Base-by-base conservation (phyloP, 1,140 invertebrate genomes). In the Drosophila sp. region DNA sequence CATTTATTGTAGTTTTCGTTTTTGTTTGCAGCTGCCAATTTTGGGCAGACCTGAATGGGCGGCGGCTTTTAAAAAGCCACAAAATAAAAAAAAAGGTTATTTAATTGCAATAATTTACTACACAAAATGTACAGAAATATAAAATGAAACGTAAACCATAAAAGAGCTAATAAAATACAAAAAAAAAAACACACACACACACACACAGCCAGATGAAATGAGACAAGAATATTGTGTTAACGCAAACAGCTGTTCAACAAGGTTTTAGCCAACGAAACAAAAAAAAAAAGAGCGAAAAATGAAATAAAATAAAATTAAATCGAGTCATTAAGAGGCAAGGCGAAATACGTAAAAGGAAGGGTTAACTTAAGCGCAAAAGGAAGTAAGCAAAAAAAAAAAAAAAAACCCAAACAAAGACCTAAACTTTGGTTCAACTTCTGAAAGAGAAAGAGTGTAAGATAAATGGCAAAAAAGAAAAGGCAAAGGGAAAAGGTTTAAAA, bases 91-190 rank as follows among this genome's bases (percentile, higher is more conserved):
- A 30, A 1, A 62, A 33, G 58, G 71, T 69, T 72, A 76, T 84
- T 82, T 86, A 86, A 86, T 86, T 86, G 83, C 83, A 86, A 86
- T 86, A 87, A 86, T 87, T 87, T 79, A 86, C 75, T 86, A 74
- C 67, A 74, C 75, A 63, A 73, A 67, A 29, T 29, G 69, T 56
- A 65, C 73, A 75, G 50, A 57, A 60, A 71, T 61, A 41, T 67
- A 58, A 76, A 76, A 68, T 61, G 75, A 79, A 89, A 77, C 67
- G 73, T 90, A 84, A 86, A 65, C 76, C 76, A 80, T 89, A 87
- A 87, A 87, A 85, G 71, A 67, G 83, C 79, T 73, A 84, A 86
- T 84, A 86, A 86, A 86, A 73, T 62, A 75, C 38, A 17, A 17
- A 17, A 17, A 17, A 17, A 17, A 17, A 17, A 17, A 76, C 60